Base-by-base conservation (phyloP, 1,140 invertebrate genomes). In the Saxidomus purpurata region DNA sequence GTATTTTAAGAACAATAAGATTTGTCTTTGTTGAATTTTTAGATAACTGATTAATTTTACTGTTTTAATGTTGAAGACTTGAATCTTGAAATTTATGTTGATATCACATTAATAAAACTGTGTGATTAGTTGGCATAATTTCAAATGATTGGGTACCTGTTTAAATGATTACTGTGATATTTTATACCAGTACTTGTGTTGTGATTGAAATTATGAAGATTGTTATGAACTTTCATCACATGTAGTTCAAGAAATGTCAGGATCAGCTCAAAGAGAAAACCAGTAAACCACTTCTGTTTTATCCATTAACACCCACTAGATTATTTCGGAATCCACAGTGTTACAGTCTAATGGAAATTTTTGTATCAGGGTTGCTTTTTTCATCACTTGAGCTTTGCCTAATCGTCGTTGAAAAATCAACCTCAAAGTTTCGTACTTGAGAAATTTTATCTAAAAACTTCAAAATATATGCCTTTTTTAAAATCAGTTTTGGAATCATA, bases 131-230 rank as follows among this genome's bases (percentile, higher is more conserved):
- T 67, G 61, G 61, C 61, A 8, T 36, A 31, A 34, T 4, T 67
- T 67, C 61, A 67, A 67, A 67, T 36, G 61, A 31, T 67, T 67
- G 25, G 61, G 61, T 67, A 67, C 61, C 61, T 67, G 61, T 67
- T 19, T 38, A 71, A 71, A 38, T 34, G 38, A 71, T 71, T 34
- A 36, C 6, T 36, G 3, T 17, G 67, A 71, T 38, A 38, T 31
- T 67, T 67, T 6, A 67, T 55, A 28, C 31, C 9, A 34, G 61
- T 36, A 67, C 61, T 34, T 28, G 34, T 9, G 25, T 36, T 71
- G 13, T 38, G 34, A 38, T 71, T 3, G 34, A 40, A 71, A 71
- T 71, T 71, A 71, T 71, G 67, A 71, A 71, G 34, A 38, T 71
- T 71, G 34, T 67, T 67, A 8, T 67, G 61, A 67, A 34, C 17